Evolutionary conservation across 2,888 invertebrate genomes (phyloP), one percentile per base, ranked within the genome.

Genomic region (Crepidodera aurea): DNA sequence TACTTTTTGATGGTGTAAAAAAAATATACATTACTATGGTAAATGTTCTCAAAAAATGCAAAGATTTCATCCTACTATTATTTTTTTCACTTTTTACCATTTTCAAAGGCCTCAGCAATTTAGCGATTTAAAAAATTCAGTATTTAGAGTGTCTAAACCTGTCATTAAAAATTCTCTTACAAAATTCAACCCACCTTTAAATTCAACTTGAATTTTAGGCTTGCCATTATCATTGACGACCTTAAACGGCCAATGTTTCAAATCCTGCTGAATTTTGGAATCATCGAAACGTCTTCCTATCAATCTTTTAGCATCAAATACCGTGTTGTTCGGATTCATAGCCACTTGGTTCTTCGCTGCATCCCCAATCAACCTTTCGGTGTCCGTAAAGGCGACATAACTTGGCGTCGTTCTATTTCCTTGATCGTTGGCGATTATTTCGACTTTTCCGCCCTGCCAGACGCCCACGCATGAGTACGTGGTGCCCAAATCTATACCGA

Each of bases 361-460:
- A 77, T 89, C 89, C 42, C 89, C 89, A 73, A 89, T 87, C 54
- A 89, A 83, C 34, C 89, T 83, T 78, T 89, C 88, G 7, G 84
- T 85, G 77, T 89, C 88, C 8, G 83, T 90, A 79, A 90, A 90
- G 12, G 90, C 90, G 58, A 90, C 90, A 78, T 90, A 90, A 56
- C 88, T 88, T n/a, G 93, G 93, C 32, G 93, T 94, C n/a, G 93
- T 93, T 57, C 93, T 83, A 81, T 94, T 94, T 66, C 93, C 94
- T 65, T 93, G 93, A 78, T 93, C 93, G 77, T 94, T 94, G 60
- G 93, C 92, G 77, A 93, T 92, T 68, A 92, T 91, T 78, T 93
- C 92, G 72, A 92, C 91, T 79, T 91, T 91, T 51, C 92, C 90
- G 75, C 92, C 86, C 74, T 91, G 90, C 83, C 90, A 93, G 18